Evolutionary conservation across 2,113 vertebrate genomes (phyloP).

Genomic region (Corynorhinus townsendii): DNA sequence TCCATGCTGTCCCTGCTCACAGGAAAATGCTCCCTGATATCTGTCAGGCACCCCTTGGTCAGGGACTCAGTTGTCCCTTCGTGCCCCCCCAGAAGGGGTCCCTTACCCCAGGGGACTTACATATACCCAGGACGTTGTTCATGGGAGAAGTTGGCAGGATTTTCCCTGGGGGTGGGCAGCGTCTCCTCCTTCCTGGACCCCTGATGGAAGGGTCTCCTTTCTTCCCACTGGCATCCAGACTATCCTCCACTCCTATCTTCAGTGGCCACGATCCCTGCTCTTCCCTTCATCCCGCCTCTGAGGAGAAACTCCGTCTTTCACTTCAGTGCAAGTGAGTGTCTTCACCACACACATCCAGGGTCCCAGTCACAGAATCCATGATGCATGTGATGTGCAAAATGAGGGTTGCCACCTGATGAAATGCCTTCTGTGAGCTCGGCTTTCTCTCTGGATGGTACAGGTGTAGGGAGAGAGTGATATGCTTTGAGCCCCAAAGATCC

Average conservation of each 20-base stretch:
- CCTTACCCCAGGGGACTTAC: not conserved
- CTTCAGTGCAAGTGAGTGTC: not conserved
- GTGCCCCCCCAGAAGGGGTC: not conserved
- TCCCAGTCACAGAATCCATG: rapidly evolving
- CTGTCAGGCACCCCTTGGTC: not conserved
- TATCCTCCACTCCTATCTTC: not conserved
- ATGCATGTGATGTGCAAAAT: not conserved
- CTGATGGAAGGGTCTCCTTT: not conserved
- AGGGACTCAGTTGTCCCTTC: not conserved
- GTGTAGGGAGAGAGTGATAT: not conserved
- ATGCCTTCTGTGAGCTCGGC: not conserved
- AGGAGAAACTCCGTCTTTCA: not conserved
- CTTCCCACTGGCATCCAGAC: not conserved
- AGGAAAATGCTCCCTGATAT: not conserved
- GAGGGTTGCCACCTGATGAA: not conserved
- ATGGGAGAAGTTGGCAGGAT: not conserved
- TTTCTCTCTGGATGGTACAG: not conserved
- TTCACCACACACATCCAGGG: not conserved
- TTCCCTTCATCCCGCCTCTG: not conserved
- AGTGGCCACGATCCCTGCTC: not conserved
- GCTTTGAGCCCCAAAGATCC: not conserved
- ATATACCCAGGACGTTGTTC: not conserved
- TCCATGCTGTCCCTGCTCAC: not conserved
- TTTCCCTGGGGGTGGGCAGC: not conserved
- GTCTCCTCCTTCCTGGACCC: rapidly evolving